Evolutionary conservation across 2,113 vertebrate genomes (phyloP), one percentile per base, ranked within the genome.

Genomic region (Macaca nemestrina): DNA sequence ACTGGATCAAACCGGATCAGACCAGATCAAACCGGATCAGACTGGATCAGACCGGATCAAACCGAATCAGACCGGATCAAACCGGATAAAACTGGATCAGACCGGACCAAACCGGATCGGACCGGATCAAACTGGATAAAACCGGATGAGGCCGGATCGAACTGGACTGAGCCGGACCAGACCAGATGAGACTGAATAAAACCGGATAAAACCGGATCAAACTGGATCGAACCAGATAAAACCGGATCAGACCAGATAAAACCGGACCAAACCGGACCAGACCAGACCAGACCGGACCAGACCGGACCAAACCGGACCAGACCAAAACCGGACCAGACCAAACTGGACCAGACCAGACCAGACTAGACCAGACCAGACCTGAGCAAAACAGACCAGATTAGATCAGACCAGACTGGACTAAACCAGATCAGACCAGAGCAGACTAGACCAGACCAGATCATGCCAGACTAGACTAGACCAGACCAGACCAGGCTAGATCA

Each of bases 1-100:
- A 40, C 40, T 40, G 40, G 40, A 40, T 40, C 5, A 40, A 40
- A 40, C 5, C 40, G 4, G 40, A 40, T 40, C 40, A 43, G 5
- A 43, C 40, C 5, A 1, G 40, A 43, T 43, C 40, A 43, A 5
- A 5, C 40, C 5, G 1, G 40, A 43, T 1, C 40, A 43, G 1
- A 43, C 5, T 5, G 5, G 40, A 40, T 43, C 40, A 43, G 4
- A 43, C 40, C 5, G 1, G 40, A 43, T 43, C 40, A 43, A 1
- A 43, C 40, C 5, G 40, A 3, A 43, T 5, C 40, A 1, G 0
- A 43, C 40, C 5, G 4, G 5, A 43, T 5, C 1, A 43, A 5
- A 40, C 40, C 40, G 40, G 40, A 43, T 43, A 38, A 38, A 38
- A 43, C 40, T 5, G 40, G 40, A 5, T 43, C 40, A 43, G 5